Conservation (phyloP, 2,888 invertebrate species). For the Erpobdella octoculata region DNA sequence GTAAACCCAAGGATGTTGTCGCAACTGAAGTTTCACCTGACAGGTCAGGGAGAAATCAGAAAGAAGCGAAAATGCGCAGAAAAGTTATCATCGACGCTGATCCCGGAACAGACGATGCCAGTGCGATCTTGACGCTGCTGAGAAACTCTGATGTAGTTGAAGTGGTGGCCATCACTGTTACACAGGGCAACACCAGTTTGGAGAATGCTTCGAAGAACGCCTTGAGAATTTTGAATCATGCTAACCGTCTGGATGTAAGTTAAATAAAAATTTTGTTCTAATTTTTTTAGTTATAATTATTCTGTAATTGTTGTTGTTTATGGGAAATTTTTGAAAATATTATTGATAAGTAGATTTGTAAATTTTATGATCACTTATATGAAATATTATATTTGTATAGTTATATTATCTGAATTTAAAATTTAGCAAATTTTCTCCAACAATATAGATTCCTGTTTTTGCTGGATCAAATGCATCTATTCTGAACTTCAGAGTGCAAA, state of each 20-base stretch:
- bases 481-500: not conserved
- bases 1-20: too few relatives aligned
- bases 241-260: conserved; percentile 23
- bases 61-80: not conserved
- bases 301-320: too few relatives aligned
- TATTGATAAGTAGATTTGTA: too few relatives aligned
- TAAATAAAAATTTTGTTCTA: too few relatives aligned
- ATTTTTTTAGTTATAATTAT: too few relatives aligned
- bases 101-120: conserved; percentile 49
- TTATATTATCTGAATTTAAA: too few relatives aligned
- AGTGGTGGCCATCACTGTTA: conserved; percentile 28
- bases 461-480: conserved; percentile 23
- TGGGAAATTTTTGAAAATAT: too few relatives aligned
- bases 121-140: conserved; percentile 48
- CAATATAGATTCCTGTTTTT: conserved; percentile 34
- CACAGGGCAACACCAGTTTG: conserved; percentile 24
- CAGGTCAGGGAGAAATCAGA: too few relatives aligned
- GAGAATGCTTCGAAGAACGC: conserved; percentile 18
- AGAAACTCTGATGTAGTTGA: conserved; percentile 40
- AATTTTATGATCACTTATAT: not conserved
- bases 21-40: too few relatives aligned
- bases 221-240: conserved; percentile 19
- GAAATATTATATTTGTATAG: not conserved
- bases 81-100: conserved; percentile 45
- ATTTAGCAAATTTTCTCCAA: too few relatives aligned